A percentile compares a stretch with the other conserved stretches of the same genome.
Evolutionary conservation across 1,140 invertebrate genomes (phyloP).

Genomic region (Condylostylus longicornis): DNA sequence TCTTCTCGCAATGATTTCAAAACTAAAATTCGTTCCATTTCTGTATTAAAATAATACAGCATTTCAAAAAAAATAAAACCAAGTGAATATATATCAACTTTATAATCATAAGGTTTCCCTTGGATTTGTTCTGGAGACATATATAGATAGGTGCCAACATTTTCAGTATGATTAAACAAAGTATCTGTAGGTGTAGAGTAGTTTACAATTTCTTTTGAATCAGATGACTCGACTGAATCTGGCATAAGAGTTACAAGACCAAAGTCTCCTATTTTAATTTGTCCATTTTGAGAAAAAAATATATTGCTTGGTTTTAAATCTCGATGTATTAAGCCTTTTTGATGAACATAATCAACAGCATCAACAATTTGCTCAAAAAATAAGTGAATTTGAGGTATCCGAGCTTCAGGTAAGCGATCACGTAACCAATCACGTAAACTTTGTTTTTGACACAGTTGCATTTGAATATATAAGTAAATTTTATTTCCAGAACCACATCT

Average conservation of each 20-base stretch:
- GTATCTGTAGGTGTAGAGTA: no score
- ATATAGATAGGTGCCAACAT: slow-evolving; percentile 75
- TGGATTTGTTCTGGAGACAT: slow-evolving; percentile 92
- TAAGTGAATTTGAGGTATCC: slow-evolving; percentile 39
- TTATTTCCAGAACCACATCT: slow-evolving; percentile 21
- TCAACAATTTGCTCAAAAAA: slow-evolving; percentile 87
- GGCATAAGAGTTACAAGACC: slow-evolving; percentile 78
- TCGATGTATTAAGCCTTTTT: slow-evolving; percentile 79
- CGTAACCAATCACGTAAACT: slow-evolving; percentile 83
- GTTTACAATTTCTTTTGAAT: no score
- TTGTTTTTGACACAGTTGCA: slow-evolving; percentile 84
- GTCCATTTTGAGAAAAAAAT: slow-evolving; percentile 78
- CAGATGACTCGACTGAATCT: slow-evolving; percentile 33
- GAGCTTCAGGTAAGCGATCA: slow-evolving; percentile 30
- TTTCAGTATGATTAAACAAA: slow-evolving; percentile 44
- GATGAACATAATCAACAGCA: slow-evolving; percentile 90
- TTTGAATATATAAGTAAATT: slow-evolving; percentile 88
- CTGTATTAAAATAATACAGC: slow-evolving; percentile 72
- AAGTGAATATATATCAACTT: slow-evolving; percentile 93
- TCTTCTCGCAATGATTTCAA: slow-evolving; percentile 46
- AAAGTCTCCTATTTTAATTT: slow-evolving; percentile 93
- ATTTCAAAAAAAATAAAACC: slow-evolving; percentile 91
- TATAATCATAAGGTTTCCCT: slow-evolving; percentile 70
- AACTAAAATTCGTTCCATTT: slow-evolving; percentile 66
- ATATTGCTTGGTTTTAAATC: slow-evolving; percentile 96